A percentile compares a stretch with the other conserved stretches of the same genome.
Evolutionary conservation across 2,797 vertebrate species (phyloP).

Genomic region (Xerus rutilus): DNA sequence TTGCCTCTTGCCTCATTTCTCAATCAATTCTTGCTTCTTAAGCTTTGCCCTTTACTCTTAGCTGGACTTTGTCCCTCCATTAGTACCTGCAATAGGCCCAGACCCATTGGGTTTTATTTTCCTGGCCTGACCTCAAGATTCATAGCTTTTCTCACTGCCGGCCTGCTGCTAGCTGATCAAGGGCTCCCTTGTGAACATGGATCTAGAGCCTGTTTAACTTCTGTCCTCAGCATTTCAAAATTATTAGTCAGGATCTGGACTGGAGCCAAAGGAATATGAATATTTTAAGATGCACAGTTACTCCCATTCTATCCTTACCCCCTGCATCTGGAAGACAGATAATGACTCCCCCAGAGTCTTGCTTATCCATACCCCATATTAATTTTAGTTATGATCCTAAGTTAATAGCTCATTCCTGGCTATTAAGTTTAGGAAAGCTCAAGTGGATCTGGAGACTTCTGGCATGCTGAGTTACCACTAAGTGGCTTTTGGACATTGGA

Average conservation of each 20-base stretch:
- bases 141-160: slow-evolving; percentile 81
- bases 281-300: slow-evolving; percentile 85
- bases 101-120: slow-evolving; percentile 79
- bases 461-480: slow-evolving; percentile 66
- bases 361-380: slow-evolving; percentile 83
- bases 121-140: slow-evolving; percentile 82
- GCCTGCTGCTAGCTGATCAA: slow-evolving; percentile 81
- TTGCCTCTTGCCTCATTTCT: slow-evolving; percentile 39
- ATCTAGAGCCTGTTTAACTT: slow-evolving; percentile 89
- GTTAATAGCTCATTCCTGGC: slow-evolving; percentile 79
- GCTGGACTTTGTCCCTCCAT: slow-evolving; percentile 65
- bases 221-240: slow-evolving; percentile 88
- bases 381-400: slow-evolving; percentile 80
- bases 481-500: slow-evolving; percentile 48
- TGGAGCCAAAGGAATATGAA: slow-evolving; percentile 85
- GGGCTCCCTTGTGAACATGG: slow-evolving; percentile 83
- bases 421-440: slow-evolving; percentile 62
- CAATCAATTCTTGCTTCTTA: slow-evolving; percentile 61
- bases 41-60: slow-evolving; percentile 23
- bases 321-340: slow-evolving; percentile 89
- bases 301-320: slow-evolving; percentile 83
- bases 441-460: slow-evolving; percentile 64
- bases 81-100: slow-evolving; percentile 75
- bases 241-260: slow-evolving; percentile 89
- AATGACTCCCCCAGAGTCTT: slow-evolving; percentile 85